Conservation (phyloP, 2,888 invertebrate genomes). For the Lymantria monacha region DNA sequence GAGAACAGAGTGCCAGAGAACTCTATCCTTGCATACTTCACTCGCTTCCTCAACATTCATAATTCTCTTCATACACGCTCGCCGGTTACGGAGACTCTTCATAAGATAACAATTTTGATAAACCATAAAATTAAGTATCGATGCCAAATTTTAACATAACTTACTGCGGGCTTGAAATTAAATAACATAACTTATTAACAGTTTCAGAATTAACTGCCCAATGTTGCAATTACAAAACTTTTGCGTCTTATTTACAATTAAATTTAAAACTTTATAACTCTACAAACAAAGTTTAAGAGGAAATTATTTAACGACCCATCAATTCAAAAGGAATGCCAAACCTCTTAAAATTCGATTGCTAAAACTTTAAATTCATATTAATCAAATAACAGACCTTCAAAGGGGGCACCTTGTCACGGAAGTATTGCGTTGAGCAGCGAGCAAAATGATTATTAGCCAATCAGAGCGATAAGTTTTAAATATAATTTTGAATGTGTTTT, state of each 20-base stretch:
- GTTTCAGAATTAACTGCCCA: neutral
- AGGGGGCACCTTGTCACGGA: neutral
- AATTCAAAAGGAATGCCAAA: neutral
- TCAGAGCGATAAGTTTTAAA: neutral
- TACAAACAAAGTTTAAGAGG: neutral
- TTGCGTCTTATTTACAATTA: neutral
- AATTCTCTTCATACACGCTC: too few species aligned
- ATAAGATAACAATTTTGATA: too few species aligned
- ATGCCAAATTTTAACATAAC: too few species aligned
- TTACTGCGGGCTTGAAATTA: neutral
- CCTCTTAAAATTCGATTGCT: neutral
- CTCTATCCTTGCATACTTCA: too few species aligned
- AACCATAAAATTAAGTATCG: too few species aligned
- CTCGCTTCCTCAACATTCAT: too few species aligned
- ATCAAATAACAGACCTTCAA: neutral
- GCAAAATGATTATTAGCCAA: neutral
- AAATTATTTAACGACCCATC: neutral
- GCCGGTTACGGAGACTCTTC: too few species aligned
- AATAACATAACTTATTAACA: neutral
- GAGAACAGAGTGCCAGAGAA: too few species aligned
- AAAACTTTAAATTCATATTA: neutral
- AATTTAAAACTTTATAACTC: neutral
- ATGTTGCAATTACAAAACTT: neutral
- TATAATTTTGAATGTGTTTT: neutral
- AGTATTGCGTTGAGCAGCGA: neutral